Conservation (phyloP, 2,113 vertebrate genomes). For the Sterna hirundo region DNA sequence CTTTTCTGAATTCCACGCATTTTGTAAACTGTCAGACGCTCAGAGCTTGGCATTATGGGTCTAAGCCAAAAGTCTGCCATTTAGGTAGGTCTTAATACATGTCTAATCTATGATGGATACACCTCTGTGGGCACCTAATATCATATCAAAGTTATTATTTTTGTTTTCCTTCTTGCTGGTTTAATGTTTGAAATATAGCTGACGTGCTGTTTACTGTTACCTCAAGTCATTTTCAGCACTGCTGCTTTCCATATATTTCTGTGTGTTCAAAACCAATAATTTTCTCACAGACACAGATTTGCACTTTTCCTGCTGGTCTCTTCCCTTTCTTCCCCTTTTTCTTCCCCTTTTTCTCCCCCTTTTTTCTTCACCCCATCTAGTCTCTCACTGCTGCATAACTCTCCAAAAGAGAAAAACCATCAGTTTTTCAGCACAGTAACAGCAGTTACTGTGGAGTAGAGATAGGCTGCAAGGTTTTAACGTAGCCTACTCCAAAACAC, state of each 20-base stretch:
- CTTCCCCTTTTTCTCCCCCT: accelerated
- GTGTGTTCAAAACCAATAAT: not conserved
- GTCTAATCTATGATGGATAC: not conserved
- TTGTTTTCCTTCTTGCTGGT: not conserved
- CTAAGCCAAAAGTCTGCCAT: not conserved
- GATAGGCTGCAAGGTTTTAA: not conserved
- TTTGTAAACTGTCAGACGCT: not conserved
- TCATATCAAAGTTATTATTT: not conserved
- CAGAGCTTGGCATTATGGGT: not conserved
- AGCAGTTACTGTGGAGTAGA: not conserved
- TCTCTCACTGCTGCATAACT: not conserved
- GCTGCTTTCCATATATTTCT: not conserved
- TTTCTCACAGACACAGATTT: not conserved
- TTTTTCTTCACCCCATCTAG: not conserved
- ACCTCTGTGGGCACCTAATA: not conserved
- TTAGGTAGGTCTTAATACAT: not conserved
- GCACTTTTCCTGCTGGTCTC: not conserved
- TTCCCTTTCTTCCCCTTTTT: not conserved
- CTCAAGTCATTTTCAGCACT: not conserved
- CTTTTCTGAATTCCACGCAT: not conserved
- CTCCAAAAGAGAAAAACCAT: not conserved
- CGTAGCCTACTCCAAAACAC: not conserved
- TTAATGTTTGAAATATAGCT: not conserved
- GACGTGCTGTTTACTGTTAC: not conserved
- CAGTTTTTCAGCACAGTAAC: not conserved